Conservation (phyloP, 2,113 vertebrate species). For the Siphamia tubifer region DNA sequence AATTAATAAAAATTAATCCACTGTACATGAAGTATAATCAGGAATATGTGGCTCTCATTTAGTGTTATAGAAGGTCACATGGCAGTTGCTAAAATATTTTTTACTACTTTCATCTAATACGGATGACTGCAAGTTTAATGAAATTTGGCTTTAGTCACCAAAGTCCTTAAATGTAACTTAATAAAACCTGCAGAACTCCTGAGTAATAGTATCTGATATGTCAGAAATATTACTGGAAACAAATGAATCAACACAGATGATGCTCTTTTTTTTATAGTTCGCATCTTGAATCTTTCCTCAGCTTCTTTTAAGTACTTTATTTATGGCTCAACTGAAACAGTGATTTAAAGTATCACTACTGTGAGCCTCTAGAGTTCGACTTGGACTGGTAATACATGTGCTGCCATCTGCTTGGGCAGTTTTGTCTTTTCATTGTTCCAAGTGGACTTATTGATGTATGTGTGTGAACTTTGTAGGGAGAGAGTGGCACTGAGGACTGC, state of each 20-base stretch:
- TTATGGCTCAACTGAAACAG: neutral
- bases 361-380: too few species aligned
- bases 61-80: too few species aligned
- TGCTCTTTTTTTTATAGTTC: neutral
- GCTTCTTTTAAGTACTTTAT: neutral
- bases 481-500: slow-evolving; percentile 91
- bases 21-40: too few species aligned
- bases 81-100: too few species aligned
- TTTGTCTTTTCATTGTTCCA: slow-evolving; percentile 23
- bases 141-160: too few species aligned
- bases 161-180: too few species aligned
- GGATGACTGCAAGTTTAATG: too few species aligned
- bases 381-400: neutral
- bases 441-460: slow-evolving; percentile 22
- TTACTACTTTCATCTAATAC: too few species aligned
- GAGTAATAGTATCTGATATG: neutral
- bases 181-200: too few species aligned
- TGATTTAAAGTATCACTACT: neutral
- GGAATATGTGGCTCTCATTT: too few species aligned
- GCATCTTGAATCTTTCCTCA: neutral
- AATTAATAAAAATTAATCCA: too few species aligned
- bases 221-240: neutral
- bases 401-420: slow-evolving; percentile 1
- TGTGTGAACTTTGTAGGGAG: slow-evolving; percentile 82
- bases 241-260: neutral